phyloP scores from a whole-genome alignment of 2,888 invertebrate species.

The Brachypalpus laphriformis region DNA sequence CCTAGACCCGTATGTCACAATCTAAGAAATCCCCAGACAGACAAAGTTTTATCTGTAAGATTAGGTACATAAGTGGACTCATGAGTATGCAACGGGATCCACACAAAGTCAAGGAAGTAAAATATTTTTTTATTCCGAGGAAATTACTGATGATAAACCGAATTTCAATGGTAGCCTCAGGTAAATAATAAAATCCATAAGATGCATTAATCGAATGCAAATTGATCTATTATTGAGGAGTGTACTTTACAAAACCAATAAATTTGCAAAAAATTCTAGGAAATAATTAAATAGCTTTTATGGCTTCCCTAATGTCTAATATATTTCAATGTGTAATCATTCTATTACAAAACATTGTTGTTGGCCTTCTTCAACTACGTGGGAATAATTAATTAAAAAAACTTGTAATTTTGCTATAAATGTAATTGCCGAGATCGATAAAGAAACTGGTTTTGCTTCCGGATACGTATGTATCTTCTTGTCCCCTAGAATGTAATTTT shows the following conservation, averaged over 20 bases:
- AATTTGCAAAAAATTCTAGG: background rate
- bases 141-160: background rate
- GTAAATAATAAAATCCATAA: background rate
- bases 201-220: conserved; percentile 6
- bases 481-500: background rate
- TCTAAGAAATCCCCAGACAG: background rate
- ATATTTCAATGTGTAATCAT: background rate
- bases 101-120: background rate
- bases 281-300: conserved; percentile 6
- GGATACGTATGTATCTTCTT: background rate
- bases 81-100: too few species aligned
- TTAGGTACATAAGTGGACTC: too few species aligned
- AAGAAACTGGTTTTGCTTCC: background rate
- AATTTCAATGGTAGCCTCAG: background rate
- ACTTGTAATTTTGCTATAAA: conserved; percentile 14
- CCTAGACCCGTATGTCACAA: too few species aligned
- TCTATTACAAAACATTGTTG: conserved; percentile 15
- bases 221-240: background rate
- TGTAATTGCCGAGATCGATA: conserved; percentile 11
- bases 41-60: background rate
- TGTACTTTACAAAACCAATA: background rate
- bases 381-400: conserved; percentile 61
- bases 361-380: conserved; percentile 62
- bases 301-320: conserved; percentile 15
- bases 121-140: background rate